A percentile compares a stretch with the other conserved stretches of the same genome.
phyloP scores from a whole-genome alignment of 2,797 vertebrate genomes.

The Perodicticus potto region DNA sequence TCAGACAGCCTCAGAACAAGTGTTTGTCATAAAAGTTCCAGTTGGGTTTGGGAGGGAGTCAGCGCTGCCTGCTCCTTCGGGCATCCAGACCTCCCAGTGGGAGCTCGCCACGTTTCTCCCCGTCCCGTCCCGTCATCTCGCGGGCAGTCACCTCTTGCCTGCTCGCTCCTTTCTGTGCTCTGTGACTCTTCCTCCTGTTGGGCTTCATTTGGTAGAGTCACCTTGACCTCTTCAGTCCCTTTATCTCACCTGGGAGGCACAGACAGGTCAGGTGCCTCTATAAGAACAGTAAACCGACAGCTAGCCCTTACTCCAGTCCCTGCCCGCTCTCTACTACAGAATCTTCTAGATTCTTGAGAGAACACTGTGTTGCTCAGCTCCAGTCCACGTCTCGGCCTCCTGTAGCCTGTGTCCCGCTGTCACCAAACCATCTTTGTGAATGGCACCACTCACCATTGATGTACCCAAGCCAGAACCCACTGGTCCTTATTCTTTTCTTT shows the following conservation, averaged over 20 bases:
- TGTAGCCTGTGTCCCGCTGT: rapidly evolving
- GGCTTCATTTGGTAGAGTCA: neutral
- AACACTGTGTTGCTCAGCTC: rapidly evolving
- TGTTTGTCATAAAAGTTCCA: rapidly evolving
- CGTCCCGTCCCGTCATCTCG: rapidly evolving
- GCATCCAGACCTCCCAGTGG: rapidly evolving
- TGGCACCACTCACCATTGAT: neutral
- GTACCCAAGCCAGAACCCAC: neutral
- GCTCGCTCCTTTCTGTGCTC: rapidly evolving
- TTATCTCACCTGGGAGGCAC: neutral
- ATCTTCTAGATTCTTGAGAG: neutral
- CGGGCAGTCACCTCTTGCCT: neutral
- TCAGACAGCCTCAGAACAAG: neutral
- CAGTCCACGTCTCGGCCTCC: rapidly evolving
- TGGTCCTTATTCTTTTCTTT: neutral
- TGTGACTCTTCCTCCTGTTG: neutral
- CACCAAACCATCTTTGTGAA: neutral
- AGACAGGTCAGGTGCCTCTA: neutral
- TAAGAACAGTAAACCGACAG: neutral
- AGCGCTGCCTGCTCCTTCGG: rapidly evolving
- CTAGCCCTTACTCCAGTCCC: too few species aligned
- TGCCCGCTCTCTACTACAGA: neutral
- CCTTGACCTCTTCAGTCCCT: neutral
- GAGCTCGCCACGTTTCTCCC: rapidly evolving
- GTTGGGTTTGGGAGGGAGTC: neutral